phyloP scores from a whole-genome alignment of 2,797 vertebrate species.

The Zonotrichia albicollis region DNA sequence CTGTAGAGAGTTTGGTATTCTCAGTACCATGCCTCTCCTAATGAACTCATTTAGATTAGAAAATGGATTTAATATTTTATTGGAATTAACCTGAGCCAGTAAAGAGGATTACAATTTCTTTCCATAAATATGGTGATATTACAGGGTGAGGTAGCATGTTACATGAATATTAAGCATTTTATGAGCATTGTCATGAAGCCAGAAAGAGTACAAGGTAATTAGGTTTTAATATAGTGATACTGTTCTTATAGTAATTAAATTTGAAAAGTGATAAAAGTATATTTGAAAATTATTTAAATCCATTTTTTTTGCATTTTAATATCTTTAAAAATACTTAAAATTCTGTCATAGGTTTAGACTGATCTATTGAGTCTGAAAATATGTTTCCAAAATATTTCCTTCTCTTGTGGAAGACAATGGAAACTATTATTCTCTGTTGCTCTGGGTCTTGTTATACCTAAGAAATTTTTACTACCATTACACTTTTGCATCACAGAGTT shows the following conservation, averaged over 20 bases:
- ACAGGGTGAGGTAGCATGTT: slow-evolving; percentile 78
- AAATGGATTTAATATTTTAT: slow-evolving; percentile 88
- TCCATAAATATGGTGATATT: slow-evolving; percentile 82
- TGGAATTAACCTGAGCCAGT: slow-evolving; percentile 85
- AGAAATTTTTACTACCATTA: rapidly evolving
- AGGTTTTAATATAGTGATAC: slow-evolving; percentile 76
- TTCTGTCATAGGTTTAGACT: neutral
- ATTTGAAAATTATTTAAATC: slow-evolving; percentile 62
- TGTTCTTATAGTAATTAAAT: slow-evolving; percentile 77
- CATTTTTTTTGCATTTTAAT: slow-evolving; percentile 52
- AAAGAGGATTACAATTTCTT: slow-evolving; percentile 85
- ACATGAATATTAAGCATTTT: slow-evolving; percentile 81
- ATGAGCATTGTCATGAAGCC: slow-evolving; percentile 73
- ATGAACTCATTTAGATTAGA: slow-evolving; percentile 88
- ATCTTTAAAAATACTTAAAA: slow-evolving; percentile 24
- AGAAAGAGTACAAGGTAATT: slow-evolving; percentile 75
- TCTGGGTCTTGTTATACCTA: neutral
- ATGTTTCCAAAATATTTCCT: neutral
- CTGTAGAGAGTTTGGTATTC: slow-evolving; percentile 81
- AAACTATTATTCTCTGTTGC: neutral
- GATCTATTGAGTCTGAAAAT: neutral
- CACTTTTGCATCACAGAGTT: rapidly evolving
- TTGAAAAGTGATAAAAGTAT: slow-evolving; percentile 65
- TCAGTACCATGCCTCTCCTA: slow-evolving; percentile 80
- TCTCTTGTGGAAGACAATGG: neutral